A percentile compares a stretch with the other conserved stretches of the same genome.
These are phyloP conservation scores for Harpalus rubripes DNA, from an alignment of 2,888 invertebrate species.

Conservation along the genomic window DNA sequence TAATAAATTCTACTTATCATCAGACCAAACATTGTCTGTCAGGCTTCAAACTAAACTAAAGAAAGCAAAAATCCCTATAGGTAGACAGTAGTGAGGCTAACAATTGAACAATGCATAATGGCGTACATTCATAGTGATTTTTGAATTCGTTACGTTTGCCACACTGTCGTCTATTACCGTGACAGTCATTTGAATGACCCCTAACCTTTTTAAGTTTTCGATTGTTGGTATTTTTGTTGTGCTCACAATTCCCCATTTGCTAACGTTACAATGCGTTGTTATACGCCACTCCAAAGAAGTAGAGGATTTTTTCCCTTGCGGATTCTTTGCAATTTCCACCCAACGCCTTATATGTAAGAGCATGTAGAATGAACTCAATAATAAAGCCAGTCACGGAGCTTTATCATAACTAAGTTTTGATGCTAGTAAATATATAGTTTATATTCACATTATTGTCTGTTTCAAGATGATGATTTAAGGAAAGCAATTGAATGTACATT, in stretches of 20 bases:
- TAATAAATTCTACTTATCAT: constrained; percentile 61
- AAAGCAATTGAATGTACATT: no score
- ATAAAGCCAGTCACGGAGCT: not conserved
- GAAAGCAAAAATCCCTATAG: constrained; percentile 27
- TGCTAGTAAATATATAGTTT: no score
- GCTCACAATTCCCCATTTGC: constrained; percentile 60
- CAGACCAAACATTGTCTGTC: constrained; percentile 46
- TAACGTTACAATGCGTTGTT: constrained; percentile 57
- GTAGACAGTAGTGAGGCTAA: constrained; percentile 60
- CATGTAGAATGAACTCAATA: constrained; percentile 7
- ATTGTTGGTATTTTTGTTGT: constrained; percentile 61
- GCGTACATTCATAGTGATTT: constrained; percentile 62
- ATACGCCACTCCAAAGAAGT: constrained; percentile 52
- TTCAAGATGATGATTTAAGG: no score
- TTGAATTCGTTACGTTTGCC: constrained; percentile 61
- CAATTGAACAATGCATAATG: constrained; percentile 66
- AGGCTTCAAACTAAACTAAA: constrained; percentile 30
- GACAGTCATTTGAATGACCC: constrained; percentile 65
- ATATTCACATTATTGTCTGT: no score
- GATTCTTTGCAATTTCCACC: constrained; percentile 1
- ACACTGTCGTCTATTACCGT: constrained; percentile 61
- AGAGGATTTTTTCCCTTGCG: constrained; percentile 15
- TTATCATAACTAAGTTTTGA: constrained; percentile 10
- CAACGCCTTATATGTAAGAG: constrained; percentile 23
- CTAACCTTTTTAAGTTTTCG: constrained; percentile 61